A percentile compares a stretch with the other conserved stretches of the same genome.
Conservation (phyloP, 2,888 invertebrate genomes). For the Euphydryas editha region DNA sequence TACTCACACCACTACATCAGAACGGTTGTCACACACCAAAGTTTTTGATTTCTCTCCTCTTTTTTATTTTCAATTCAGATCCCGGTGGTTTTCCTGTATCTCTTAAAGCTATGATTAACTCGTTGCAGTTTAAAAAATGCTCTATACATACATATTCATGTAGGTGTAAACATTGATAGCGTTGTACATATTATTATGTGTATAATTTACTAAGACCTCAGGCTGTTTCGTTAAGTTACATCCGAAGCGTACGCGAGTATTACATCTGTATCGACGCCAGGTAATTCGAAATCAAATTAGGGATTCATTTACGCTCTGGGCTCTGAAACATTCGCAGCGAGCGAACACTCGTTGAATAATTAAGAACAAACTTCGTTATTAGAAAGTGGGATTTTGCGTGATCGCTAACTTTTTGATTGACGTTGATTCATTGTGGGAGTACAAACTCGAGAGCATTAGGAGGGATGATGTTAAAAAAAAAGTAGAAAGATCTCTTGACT, state of each 20-base stretch:
- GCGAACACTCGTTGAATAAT: slow-evolving; percentile 24
- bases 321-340: slow-evolving; percentile 15
- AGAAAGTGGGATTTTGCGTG: slow-evolving; percentile 14
- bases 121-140: too few relatives aligned
- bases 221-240: slow-evolving; percentile 6
- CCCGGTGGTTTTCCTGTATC: too few relatives aligned
- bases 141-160: too few relatives aligned
- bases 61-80: too few relatives aligned
- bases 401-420: neutral
- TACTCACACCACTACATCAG: too few relatives aligned
- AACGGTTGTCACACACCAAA: too few relatives aligned
- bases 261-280: slow-evolving; percentile 8
- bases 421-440: neutral
- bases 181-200: too few relatives aligned
- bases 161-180: too few relatives aligned
- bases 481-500: too few relatives aligned
- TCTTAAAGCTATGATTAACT: too few relatives aligned
- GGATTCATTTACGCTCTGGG: slow-evolving; percentile 14
- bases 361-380: slow-evolving; percentile 24
- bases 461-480: too few relatives aligned
- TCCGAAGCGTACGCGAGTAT: neutral
- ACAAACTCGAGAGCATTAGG: neutral
- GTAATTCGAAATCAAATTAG: slow-evolving; percentile 16
- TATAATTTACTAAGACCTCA: neutral
- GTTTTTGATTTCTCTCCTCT: too few relatives aligned